These are phyloP conservation scores for Hozukius guyotensis DNA, from an alignment of 2,797 vertebrate genomes.

Conservation along the genomic window DNA sequence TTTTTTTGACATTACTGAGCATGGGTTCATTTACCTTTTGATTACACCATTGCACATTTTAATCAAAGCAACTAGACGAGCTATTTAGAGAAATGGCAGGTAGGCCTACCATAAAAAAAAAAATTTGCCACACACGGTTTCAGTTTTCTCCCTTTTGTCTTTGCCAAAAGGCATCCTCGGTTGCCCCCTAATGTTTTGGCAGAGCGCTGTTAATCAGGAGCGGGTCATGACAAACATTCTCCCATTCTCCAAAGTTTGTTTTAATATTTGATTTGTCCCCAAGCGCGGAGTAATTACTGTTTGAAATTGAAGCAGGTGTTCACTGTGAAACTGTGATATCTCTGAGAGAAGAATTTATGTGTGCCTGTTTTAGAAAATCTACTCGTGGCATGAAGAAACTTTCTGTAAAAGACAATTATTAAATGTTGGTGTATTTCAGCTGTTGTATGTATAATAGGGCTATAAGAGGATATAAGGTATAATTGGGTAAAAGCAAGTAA, in stretches of 20 bases:
- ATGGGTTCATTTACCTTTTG: constrained; percentile 34
- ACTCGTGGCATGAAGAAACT: neutral
- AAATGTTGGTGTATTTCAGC: neutral
- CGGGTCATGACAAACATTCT: constrained; percentile 29
- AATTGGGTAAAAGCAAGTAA: neutral
- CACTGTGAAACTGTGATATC: constrained; percentile 1
- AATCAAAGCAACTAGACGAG: constrained; percentile 30
- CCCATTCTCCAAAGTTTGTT: constrained; percentile 25
- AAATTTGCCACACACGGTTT: neutral
- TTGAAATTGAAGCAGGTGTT: constrained; percentile 34
- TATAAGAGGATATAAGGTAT: neutral
- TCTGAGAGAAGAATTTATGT: neutral
- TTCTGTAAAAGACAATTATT: neutral
- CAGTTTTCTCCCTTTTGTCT: neutral
- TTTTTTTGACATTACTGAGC: constrained; percentile 32
- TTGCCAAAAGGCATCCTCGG: constrained; percentile 12
- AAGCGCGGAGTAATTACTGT: constrained; percentile 22
- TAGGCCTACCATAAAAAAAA: neutral
- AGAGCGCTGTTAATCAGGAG: constrained; percentile 25
- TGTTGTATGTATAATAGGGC: neutral
- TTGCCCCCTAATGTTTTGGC: constrained; percentile 27
- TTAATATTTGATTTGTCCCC: constrained; percentile 41
- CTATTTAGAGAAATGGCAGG: constrained; percentile 9
- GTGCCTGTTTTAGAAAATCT: neutral
- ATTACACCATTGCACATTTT: constrained; percentile 43